Evolutionary conservation across 2,888 invertebrate species (phyloP), one percentile per base, ranked within the genome.

Genomic region (Heliconius sara): DNA sequence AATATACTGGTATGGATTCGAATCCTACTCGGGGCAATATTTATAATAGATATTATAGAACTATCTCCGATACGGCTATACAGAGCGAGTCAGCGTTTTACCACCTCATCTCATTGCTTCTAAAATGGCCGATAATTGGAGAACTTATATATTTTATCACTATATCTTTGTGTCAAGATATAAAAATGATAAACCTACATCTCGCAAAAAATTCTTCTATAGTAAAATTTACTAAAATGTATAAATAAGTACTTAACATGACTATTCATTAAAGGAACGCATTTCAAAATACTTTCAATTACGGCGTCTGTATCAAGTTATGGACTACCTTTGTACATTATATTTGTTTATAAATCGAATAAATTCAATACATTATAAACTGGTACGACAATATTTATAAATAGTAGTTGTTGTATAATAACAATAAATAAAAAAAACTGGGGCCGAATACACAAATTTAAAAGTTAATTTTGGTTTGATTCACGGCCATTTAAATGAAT

Each of bases 201-300:
- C 60, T 70, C 70, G 70, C 70, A 16, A 66, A 72, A 39, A 73
- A 73, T 22, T 73, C 22, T 27, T 73, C 78, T 75, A 79, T 6
- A 79, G 72, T 76, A 78, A 52, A 63, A 79, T 80, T 79, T 78
- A 73, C 77, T 81, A 82, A 77, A 77, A 43, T 65, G 6, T 70
- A 82, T 80, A 80, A 81, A 81, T 81, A 83, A 80, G 83, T 83
- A 81, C 80, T 79, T 77, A 79, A 76, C 22, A 66, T 79, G 81
- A 79, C 71, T 81, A 79, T 81, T 73, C 73, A 81, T 66, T 78
- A 80, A 77, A 77, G 77, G 78, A 80, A 80, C 78, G 77, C 78
- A 79, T 71, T 77, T 67, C 77, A 65, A 39, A 77, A 79, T 77
- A 81, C 71, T 81, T 74, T 81, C 67, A 72, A 73, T 76, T 43